phyloP scores from a whole-genome alignment of 64 coral and sea anemone species.

The Hydrozoanthus tunicans region DNA sequence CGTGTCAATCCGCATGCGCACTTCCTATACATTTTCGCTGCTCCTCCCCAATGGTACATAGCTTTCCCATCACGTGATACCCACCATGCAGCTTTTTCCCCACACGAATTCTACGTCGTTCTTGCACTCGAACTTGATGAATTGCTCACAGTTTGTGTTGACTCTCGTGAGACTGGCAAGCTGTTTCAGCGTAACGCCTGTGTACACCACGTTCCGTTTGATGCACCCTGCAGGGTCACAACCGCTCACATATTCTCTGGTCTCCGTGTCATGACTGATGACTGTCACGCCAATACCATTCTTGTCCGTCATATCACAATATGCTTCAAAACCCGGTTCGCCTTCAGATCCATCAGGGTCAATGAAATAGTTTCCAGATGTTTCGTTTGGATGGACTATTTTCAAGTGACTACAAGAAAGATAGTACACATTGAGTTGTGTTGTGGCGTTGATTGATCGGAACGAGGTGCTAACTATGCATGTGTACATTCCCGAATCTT shows the following conservation, averaged over 20 bases:
- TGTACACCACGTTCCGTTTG: neutral
- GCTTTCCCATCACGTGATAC: neutral
- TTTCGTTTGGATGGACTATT: neutral
- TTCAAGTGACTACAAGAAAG: slow-evolving; percentile 7
- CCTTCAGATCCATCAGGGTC: neutral
- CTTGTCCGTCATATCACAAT: slow-evolving; percentile 1
- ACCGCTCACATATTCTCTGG: neutral
- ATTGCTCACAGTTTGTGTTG: slow-evolving; percentile 13
- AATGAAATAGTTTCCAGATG: neutral
- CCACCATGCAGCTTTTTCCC: neutral
- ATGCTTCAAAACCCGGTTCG: neutral
- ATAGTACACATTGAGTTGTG: neutral
- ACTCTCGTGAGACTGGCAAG: neutral
- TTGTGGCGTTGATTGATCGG: neutral
- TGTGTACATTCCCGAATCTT: neutral
- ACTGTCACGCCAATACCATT: slow-evolving; percentile 6
- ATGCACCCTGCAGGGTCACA: neutral
- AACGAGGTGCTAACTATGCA: neutral
- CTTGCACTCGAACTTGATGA: neutral
- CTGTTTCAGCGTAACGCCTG: slow-evolving; percentile 3
- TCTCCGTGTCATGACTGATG: slow-evolving; percentile 18
- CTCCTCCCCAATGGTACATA: slow-evolving; percentile 8
- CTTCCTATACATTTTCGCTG: too few relatives aligned
- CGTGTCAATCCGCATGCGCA: slow-evolving; percentile 29
- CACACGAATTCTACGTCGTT: neutral